phyloP scores from a whole-genome alignment of 1,140 invertebrate species.

The Homarus americanus region DNA sequence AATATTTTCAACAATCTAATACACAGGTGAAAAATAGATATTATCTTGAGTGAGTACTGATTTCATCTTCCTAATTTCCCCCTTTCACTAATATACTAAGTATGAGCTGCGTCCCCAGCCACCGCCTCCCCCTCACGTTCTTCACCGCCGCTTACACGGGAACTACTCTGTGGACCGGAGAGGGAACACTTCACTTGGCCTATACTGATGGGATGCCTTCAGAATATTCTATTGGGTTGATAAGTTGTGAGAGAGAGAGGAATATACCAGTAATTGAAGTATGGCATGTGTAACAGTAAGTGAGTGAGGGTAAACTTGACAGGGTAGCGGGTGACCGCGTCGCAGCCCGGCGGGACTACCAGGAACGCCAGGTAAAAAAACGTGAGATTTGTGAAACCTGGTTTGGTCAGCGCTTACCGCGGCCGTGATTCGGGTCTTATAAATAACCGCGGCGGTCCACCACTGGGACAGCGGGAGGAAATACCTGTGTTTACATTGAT shows the following conservation, averaged over 20 bases:
- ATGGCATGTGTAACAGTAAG: too few relatives aligned
- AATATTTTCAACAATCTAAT: slow-evolving; percentile 10
- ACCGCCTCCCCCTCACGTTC: not conserved
- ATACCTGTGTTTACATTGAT: slow-evolving; percentile 51
- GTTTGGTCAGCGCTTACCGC: not conserved
- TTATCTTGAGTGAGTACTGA: not conserved
- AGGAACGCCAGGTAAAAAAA: slow-evolving; percentile 48
- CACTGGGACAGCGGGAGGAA: slow-evolving; percentile 45
- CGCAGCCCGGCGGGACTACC: slow-evolving; percentile 7
- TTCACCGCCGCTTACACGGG: not conserved
- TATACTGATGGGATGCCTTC: too few relatives aligned
- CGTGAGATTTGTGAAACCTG: slow-evolving; percentile 46
- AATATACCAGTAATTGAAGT: too few relatives aligned
- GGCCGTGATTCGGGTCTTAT: slow-evolving; percentile 43
- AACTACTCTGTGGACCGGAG: too few relatives aligned
- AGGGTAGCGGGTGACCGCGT: not conserved
- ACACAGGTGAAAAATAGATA: slow-evolving; percentile 44
- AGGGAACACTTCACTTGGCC: too few relatives aligned
- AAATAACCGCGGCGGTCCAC: slow-evolving; percentile 21
- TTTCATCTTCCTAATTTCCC: not conserved
- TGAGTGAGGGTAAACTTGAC: not conserved
- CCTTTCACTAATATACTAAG: not conserved
- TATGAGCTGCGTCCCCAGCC: not conserved
- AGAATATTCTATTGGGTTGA: too few relatives aligned
- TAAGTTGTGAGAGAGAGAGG: too few relatives aligned